Evolutionary conservation across 2,888 invertebrate genomes (phyloP).

Genomic region (Antheraea yamamai): DNA sequence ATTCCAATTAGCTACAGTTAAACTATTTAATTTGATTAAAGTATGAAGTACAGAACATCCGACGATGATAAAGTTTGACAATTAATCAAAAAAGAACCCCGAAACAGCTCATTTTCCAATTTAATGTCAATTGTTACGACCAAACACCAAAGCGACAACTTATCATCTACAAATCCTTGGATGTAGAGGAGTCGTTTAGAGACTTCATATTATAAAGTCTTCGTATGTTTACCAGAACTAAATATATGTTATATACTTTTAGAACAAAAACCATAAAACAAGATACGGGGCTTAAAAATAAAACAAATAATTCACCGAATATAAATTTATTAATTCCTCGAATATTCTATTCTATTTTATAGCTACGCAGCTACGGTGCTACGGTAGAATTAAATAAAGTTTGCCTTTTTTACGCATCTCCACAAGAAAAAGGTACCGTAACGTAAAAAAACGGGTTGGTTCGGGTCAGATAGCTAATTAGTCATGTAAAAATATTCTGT

Average conservation of each 20-base stretch:
- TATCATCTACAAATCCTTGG: not conserved
- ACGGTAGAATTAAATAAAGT: not conserved
- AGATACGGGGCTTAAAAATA: not conserved
- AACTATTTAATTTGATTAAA: not conserved
- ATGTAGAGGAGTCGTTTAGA: not conserved
- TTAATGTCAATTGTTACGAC: not conserved
- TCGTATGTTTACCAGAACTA: not conserved
- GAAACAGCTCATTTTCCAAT: not conserved
- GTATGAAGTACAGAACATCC: not conserved
- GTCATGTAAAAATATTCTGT: not conserved
- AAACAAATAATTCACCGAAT: not conserved
- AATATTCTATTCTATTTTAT: slow-evolving; percentile 1
- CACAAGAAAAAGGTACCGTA: not conserved
- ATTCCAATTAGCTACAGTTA: too few species aligned
- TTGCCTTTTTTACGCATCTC: not conserved
- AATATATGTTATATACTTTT: not conserved
- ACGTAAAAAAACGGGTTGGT: not conserved
- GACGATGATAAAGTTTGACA: not conserved
- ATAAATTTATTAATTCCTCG: not conserved
- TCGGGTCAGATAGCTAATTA: slow-evolving; percentile 2
- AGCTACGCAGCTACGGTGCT: not conserved
- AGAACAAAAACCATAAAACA: not conserved
- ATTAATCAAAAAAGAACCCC: not conserved
- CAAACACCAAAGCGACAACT: not conserved
- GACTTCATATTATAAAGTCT: not conserved